Conservation (phyloP, 1,140 invertebrate genomes). For the Helicorthomorpha holstii region DNA sequence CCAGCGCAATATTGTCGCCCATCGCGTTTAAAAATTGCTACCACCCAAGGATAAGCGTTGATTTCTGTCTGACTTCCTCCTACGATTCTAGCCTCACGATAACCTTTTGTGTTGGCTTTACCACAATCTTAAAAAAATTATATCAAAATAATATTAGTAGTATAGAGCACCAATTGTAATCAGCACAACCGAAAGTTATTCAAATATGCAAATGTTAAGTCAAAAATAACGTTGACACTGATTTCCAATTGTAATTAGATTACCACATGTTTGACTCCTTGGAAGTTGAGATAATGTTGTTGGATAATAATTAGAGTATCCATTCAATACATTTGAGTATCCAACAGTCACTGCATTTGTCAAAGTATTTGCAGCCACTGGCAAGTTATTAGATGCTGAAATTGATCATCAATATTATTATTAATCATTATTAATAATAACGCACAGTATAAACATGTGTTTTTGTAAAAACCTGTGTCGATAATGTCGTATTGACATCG, state of each 20-base stretch:
- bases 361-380: neutral
- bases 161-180: no score
- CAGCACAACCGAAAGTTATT: no score
- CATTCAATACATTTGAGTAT: no score
- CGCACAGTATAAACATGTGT: neutral
- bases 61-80: neutral
- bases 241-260: no score
- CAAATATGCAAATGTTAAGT: no score
- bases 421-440: neutral
- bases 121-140: slow-evolving; percentile 1
- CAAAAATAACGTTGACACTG: no score
- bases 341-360: neutral
- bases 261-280: no score
- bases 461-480: no score
- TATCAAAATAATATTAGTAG: no score
- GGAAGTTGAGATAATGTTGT: no score
- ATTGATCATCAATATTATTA: neutral
- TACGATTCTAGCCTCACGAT: neutral
- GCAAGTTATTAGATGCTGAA: neutral
- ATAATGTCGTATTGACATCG: neutral
- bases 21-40: slow-evolving; percentile 51
- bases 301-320: no score
- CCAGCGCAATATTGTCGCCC: slow-evolving; percentile 78
- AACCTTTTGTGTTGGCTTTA: neutral
- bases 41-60: slow-evolving; percentile 2